Evolutionary conservation across 2,797 vertebrate species (phyloP), one percentile per base, ranked within the genome.

Genomic region (Fratercula arctica): DNA sequence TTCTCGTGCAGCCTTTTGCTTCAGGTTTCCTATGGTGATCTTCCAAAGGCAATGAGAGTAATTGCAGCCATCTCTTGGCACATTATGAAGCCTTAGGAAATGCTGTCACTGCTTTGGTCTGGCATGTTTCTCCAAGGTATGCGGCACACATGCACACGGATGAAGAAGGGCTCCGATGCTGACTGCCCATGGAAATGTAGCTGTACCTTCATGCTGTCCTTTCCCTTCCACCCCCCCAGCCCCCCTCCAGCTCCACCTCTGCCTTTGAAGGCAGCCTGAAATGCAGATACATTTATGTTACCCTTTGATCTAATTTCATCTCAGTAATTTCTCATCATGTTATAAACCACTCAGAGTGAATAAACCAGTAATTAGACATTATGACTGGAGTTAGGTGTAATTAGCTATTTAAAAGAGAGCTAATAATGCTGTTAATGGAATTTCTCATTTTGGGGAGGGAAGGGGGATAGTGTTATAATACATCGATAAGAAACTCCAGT

Each of bases 241-340:
- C 17, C 21, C 24, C 2, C 64, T 57, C 54, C 48, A 76, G 28
- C 57, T 82, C 64, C 84, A 24, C 28, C 57, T 80, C 43, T 64
- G 67, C 85, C 41, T 85, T 63, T n/a, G 79, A 77, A 70, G 57
- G 70, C 57, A 35, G 69, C 70, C 70, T 82, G 80, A 93, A 95
- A 89, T 82, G 82, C 74, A 93, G 75, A 93, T 87, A 90, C 56
- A 10, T 88, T 77, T 69, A 69, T 82, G 73, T 60, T 51, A 81
- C 66, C 54, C 61, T 90, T 96, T 89, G 94, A 94, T 94, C 87
- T 95, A 77, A 85, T 96, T 93, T 97, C 50, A 85, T 87, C 80
- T 85, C 59, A 23, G 90, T 89, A 93, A 95, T 87, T 54, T 76
- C 80, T 86, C 67, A 20, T 84, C 87, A 29, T 75, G 39, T 94